Percentiles rank a stretch among this genome's conserved stretches.
These are phyloP conservation scores for Cheirogaleus medius DNA, from an alignment of 2,113 vertebrate genomes.

Conservation along the genomic window DNA sequence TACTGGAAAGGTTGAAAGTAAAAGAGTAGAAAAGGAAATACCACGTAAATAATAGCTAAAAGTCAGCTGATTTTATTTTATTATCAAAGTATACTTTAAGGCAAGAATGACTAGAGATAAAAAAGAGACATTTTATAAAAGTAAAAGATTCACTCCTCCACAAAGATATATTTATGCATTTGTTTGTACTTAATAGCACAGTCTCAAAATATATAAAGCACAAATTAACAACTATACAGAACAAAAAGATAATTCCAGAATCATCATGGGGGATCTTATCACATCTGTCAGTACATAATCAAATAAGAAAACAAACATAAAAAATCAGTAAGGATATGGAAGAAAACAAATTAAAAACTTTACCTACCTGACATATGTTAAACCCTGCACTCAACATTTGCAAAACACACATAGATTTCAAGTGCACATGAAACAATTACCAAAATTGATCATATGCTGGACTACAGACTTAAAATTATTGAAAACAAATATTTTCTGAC, in stretches of 20 bases:
- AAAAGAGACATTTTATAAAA: slow-evolving; percentile 5
- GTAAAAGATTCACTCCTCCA: background rate
- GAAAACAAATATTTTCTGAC: background rate
- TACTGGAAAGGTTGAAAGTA: background rate
- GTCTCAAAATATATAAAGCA: background rate
- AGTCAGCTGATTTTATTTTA: background rate
- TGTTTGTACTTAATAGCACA: background rate
- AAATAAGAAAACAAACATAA: background rate
- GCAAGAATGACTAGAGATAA: background rate
- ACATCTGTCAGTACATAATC: background rate
- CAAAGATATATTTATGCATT: background rate
- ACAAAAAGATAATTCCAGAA: background rate
- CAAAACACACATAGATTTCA: background rate
- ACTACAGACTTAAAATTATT: slow-evolving; percentile 12
- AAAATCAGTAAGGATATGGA: background rate
- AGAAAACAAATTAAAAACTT: background rate
- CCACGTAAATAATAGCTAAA: background rate
- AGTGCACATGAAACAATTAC: background rate
- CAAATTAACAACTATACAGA: background rate
- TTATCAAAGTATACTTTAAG: background rate
- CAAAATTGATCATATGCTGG: background rate
- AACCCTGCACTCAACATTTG: background rate
- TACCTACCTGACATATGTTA: background rate
- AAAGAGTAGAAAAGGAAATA: background rate
- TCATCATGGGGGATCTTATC: background rate